Percentiles rank a stretch among this genome's conserved stretches.
Conservation (phyloP, 2,888 invertebrate species). For the Drosophila pseudotakahashii region DNA sequence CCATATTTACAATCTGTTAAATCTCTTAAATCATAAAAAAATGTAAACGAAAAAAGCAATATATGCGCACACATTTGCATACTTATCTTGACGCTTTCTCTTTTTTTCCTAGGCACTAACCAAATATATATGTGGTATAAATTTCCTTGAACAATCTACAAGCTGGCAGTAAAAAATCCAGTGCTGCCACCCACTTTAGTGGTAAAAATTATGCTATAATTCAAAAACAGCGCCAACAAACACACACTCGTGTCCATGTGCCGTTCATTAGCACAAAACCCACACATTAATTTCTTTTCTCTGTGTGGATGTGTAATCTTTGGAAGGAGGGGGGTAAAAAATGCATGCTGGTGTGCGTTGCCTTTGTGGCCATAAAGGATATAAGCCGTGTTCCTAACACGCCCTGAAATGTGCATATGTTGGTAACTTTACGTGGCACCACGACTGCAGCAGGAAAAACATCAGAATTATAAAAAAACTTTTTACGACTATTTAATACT, state of each 20-base stretch:
- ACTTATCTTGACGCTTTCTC: conserved; percentile 18
- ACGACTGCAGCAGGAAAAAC: conserved; percentile 33
- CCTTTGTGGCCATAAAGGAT: conserved; percentile 43
- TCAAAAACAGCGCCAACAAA: conserved; percentile 66
- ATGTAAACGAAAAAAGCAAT: conserved; percentile 5
- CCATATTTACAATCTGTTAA: not conserved
- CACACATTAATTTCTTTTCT: conserved; percentile 67
- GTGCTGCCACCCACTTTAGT: conserved; percentile 53
- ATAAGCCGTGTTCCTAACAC: conserved; percentile 45
- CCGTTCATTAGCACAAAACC: conserved; percentile 75
- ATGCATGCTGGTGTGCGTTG: conserved; percentile 49
- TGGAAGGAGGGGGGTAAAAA: conserved; percentile 57
- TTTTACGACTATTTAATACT: not conserved
- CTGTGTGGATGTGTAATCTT: conserved; percentile 54
- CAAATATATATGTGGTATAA: conserved; percentile 42
- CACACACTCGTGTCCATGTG: conserved; percentile 31
- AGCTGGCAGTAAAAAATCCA: conserved; percentile 48
- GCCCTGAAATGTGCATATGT: conserved; percentile 19
- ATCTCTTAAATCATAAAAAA: not conserved
- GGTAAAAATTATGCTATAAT: conserved; percentile 76
- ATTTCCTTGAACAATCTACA: conserved; percentile 61
- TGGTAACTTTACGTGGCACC: conserved; percentile 29
- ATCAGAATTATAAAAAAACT: not conserved
- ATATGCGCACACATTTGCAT: conserved; percentile 60
- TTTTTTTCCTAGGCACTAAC: conserved; percentile 20